phyloP scores from a whole-genome alignment of 2,113 vertebrate genomes.

The Solea solea region DNA sequence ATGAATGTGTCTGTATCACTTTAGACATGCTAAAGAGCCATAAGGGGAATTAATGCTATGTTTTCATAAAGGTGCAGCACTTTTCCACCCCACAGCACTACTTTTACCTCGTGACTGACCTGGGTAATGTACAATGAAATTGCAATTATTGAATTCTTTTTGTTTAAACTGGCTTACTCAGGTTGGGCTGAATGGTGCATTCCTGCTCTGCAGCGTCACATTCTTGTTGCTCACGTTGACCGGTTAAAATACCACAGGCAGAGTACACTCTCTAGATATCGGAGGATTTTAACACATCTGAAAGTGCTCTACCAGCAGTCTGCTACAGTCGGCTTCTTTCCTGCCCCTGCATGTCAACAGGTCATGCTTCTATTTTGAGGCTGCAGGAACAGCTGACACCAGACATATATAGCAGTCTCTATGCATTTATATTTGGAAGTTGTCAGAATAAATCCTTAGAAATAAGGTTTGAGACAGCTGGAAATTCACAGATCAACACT shows the following conservation, averaged over 20 bases:
- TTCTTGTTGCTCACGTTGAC: conserved; percentile 32
- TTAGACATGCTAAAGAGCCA: too few species aligned
- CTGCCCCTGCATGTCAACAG: conserved; percentile 4
- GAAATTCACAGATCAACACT: background rate
- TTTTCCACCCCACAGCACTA: too few species aligned
- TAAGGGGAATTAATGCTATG: too few species aligned
- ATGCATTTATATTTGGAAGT: background rate
- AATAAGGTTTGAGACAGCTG: background rate
- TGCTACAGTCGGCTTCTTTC: conserved; percentile 16
- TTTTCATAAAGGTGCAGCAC: too few species aligned
- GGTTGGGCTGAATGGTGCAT: background rate
- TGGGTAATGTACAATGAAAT: too few species aligned
- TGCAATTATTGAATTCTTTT: too few species aligned
- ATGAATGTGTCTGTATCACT: too few species aligned
- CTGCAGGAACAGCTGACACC: background rate
- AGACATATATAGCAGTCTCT: background rate
- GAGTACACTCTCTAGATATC: conserved; percentile 21
- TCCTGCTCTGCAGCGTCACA: conserved; percentile 30
- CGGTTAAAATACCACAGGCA: conserved; percentile 16
- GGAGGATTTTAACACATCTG: conserved; percentile 16
- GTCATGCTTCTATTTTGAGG: conserved; percentile 45
- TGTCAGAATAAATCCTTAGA: background rate
- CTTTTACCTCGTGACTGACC: too few species aligned
- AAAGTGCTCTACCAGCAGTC: conserved; percentile 15
- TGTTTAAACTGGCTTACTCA: background rate